Evolutionary conservation across 2,797 vertebrate genomes (phyloP).

Genomic region (Spondyliosoma cantharus): DNA sequence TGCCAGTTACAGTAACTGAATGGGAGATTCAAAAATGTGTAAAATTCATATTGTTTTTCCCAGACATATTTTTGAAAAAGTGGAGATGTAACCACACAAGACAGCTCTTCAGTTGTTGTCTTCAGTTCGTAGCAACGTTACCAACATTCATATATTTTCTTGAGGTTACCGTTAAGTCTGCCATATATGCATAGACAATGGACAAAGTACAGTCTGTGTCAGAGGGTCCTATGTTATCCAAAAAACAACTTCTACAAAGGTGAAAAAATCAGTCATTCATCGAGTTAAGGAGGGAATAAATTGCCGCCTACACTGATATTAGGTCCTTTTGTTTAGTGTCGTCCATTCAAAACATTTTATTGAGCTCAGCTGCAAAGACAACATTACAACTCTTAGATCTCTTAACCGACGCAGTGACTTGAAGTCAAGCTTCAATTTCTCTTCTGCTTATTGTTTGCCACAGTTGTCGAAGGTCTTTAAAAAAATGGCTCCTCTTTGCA

Average conservation of each 20-base stretch:
- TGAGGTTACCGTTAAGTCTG: slow-evolving; percentile 55
- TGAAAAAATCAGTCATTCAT: slow-evolving; percentile 73
- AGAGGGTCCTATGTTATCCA: slow-evolving; percentile 69
- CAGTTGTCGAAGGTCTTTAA: slow-evolving; percentile 54
- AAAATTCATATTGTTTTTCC: slow-evolving; percentile 45
- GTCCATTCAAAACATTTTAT: slow-evolving; percentile 46
- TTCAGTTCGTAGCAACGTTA: slow-evolving; percentile 34
- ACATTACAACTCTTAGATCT: slow-evolving; percentile 34
- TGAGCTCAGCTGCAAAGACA: slow-evolving; percentile 39
- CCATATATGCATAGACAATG: slow-evolving; percentile 77
- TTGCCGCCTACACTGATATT: slow-evolving; percentile 62
- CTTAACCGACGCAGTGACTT: slow-evolving; percentile 36
- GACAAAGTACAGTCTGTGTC: slow-evolving; percentile 67
- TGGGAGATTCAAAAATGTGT: slow-evolving; percentile 54
- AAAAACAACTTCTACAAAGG: slow-evolving; percentile 68
- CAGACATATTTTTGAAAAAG: slow-evolving; percentile 30
- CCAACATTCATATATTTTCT: slow-evolving; percentile 25
- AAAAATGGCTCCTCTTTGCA: slow-evolving; percentile 82
- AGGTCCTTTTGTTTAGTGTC: slow-evolving; percentile 47
- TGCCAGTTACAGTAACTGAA: slow-evolving; percentile 59
- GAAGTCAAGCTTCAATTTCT: slow-evolving; percentile 36
- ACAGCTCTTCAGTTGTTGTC: slow-evolving; percentile 27
- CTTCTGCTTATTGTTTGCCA: slow-evolving; percentile 35
- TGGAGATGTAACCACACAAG: slow-evolving; percentile 34
- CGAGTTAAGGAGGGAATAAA: slow-evolving; percentile 64